Conservation (phyloP, 2,888 invertebrate species). For the Tenthredo distinguenda region DNA sequence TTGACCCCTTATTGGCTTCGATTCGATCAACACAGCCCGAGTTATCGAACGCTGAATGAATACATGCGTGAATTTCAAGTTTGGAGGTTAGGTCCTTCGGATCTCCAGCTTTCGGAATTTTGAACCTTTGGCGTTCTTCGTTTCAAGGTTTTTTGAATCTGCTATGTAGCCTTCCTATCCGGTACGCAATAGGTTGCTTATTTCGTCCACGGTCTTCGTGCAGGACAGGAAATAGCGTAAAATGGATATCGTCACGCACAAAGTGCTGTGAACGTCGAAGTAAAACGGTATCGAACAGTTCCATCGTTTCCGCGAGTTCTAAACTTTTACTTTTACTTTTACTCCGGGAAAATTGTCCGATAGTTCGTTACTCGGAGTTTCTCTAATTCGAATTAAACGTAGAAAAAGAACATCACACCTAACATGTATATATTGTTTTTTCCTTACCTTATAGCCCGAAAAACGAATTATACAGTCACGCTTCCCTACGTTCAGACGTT, state of each 20-base stretch:
- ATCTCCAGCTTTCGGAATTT: too few species aligned
- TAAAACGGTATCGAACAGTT: background rate
- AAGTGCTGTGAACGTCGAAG: background rate
- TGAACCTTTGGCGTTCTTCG: too few species aligned
- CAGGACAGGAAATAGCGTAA: background rate
- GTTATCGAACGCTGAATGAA: too few species aligned
- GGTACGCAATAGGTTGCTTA: background rate
- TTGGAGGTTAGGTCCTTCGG: too few species aligned
- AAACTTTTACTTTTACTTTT: constrained; percentile 6
- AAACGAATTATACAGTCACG: background rate
- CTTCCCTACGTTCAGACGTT: background rate
- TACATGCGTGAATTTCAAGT: too few species aligned
- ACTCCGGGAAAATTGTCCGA: background rate
- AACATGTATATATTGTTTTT: background rate
- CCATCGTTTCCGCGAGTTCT: background rate
- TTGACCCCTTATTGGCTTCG: too few species aligned
- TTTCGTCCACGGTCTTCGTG: background rate
- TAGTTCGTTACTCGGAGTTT: background rate
- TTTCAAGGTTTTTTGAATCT: too few species aligned
- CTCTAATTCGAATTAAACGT: background rate
- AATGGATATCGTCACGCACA: constrained; percentile 48
- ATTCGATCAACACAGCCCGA: too few species aligned
- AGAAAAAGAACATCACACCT: background rate
- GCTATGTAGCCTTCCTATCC: background rate
- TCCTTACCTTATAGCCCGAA: background rate